Evolutionary conservation across 2,888 invertebrate species (phyloP), one percentile per base, ranked within the genome.

Genomic region (Metellina segmentata): DNA sequence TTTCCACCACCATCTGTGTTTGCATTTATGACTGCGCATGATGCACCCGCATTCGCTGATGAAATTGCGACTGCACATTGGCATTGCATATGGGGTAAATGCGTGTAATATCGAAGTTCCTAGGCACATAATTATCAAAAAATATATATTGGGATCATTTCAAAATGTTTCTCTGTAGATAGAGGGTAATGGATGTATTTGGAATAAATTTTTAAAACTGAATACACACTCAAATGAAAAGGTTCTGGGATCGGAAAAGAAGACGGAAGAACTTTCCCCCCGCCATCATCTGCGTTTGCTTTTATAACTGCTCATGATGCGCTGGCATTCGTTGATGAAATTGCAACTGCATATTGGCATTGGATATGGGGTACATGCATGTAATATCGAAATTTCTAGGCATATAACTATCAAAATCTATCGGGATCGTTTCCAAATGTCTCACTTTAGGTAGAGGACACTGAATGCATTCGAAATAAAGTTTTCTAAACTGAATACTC

Each of bases 401-500:
- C 34, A 34, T 1, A 34, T 34, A 34, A 34, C 4, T 34, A 34
- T 34, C n/a, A n/a, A 34, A 11, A 61, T 61, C 61, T 11, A 1
- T 13, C 13, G 0, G 61, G 8, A 61, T 61, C 61, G 61, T 61
- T 61, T 61, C 11, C 1, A 8, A 61, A 61, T 61, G 34, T 34
- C 4, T 34, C 61, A 1, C 8, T 61, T 1, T 61, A 61, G 6
- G 61, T 61, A 34, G 34, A 34, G 61, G 61, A 6, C 61, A 61
- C 34, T 34, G 34, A 4, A 34, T 34, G 34, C 1, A 61, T 61
- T 11, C 6, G 13, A 4, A 13, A 61, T 61, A 61, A 61, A 61
- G n/a, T 61, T 61, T 4, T 81, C 71, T 87, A 81, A 87, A 87
- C 79, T 87, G 81, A 87, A 79, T 79, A n/a, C n/a, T n/a, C n/a